Base-by-base conservation (phyloP, 2,888 invertebrate genomes). In the Coenonympha glycerion region DNA sequence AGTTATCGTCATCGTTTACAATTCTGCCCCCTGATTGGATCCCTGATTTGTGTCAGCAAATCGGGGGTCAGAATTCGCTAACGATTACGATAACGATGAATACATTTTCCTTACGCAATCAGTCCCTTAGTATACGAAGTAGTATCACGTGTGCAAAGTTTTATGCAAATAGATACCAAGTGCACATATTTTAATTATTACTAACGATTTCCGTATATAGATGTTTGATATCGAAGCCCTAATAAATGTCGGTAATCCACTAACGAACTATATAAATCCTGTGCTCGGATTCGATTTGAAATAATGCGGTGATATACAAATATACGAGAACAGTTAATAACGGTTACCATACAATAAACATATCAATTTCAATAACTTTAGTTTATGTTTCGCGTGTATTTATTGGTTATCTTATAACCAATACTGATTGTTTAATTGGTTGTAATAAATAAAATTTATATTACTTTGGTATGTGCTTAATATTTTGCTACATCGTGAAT, bases 251-350 rank as follows among this genome's bases (percentile, higher is more conserved):
- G 58, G 59, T 56, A 57, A 55, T 55, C 47, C 58, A 57, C 62
- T 62, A 63, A 63, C 61, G 59, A 63, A 61, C 56, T 56, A 60
- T 61, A 62, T 72, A 68, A 71, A 73, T 73, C 60, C 64, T 62
- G 62, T 55, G 64, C 67, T 65, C 64, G 58, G 66, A 69, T 68
- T 69, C 66, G 63, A 68, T 73, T 70, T 68, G 66, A 69, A 68
- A 68, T 69, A 70, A 63, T 66, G 60, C 69, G 56, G 62, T 64
- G 64, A 65, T 69, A 60, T 65, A 68, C 68, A 68, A 72, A 70
- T 71, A 70, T 69, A 76, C 65, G 66, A 60, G 65, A 66, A 68
- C 63, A 64, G 66, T 66, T 61, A 66, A 64, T 76, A 78, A 74
- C 78, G 71, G 77, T 65, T 58, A 56, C 55, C 47, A 52, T 61